phyloP scores from a whole-genome alignment of 2,113 vertebrate species.

The Phoxinus phoxinus region DNA sequence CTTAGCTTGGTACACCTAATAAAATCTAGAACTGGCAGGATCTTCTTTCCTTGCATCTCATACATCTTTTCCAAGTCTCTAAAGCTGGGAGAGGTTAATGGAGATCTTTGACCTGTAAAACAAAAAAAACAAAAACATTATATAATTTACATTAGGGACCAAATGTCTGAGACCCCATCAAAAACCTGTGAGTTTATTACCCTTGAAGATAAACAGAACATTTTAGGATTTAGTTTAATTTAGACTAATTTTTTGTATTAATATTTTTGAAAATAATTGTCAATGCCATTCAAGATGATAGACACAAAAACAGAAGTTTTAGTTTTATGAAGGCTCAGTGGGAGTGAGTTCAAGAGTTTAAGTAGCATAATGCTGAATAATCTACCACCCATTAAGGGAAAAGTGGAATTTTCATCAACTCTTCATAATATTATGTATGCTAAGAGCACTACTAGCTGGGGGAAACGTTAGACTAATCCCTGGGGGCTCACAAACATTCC shows the following conservation, averaged over 20 bases:
- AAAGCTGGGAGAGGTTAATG: slow-evolving; percentile 62
- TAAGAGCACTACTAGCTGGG: background rate
- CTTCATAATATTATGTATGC: slow-evolving; percentile 7
- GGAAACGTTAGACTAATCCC: background rate
- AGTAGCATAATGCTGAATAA: background rate
- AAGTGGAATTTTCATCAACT: slow-evolving; percentile 5
- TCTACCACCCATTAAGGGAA: background rate
- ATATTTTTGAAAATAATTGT: background rate
- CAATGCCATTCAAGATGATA: background rate
- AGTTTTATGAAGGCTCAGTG: background rate
- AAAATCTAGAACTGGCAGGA: slow-evolving; percentile 76
- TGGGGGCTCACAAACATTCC: background rate
- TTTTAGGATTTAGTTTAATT: background rate
- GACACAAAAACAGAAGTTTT: background rate
- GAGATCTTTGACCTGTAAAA: slow-evolving; percentile 66
- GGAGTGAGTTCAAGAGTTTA: slow-evolving; percentile 10
- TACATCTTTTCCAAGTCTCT: slow-evolving; percentile 65
- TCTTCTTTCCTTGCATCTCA: slow-evolving; percentile 63
- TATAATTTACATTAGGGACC: background rate
- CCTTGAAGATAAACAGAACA: background rate
- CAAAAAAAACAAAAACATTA: slow-evolving; percentile 2
- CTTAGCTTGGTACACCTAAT: slow-evolving; percentile 74
- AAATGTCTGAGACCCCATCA: background rate
- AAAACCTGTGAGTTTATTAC: background rate
- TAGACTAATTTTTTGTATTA: too few species aligned